A percentile compares a stretch with the other conserved stretches of the same genome.
Evolutionary conservation across 2,113 vertebrate species (phyloP).

Genomic region (Nicator chloris): DNA sequence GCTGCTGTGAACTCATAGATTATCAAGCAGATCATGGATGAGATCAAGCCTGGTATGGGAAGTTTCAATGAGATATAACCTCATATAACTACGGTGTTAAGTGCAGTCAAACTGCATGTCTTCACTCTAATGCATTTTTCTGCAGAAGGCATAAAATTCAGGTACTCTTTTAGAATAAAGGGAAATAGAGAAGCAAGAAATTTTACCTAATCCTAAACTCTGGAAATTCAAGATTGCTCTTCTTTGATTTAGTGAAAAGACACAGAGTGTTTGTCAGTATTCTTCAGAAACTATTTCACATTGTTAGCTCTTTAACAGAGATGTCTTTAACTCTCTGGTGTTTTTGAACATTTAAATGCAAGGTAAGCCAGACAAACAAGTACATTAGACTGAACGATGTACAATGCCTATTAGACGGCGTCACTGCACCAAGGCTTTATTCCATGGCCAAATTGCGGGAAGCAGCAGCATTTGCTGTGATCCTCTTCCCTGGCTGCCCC

Average conservation of each 20-base stretch:
- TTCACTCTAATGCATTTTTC: neutral
- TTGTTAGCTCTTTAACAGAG: neutral
- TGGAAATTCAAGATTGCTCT: neutral
- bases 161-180: neutral
- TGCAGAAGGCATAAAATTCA: neutral
- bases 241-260: neutral
- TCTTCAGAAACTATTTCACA: neutral
- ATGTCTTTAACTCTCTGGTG: neutral
- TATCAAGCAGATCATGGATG: neutral
- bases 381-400: neutral
- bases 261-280: neutral
- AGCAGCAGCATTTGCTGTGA: neutral
- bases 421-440: neutral
- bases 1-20: neutral
- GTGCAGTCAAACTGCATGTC: neutral
- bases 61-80: neutral
- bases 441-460: neutral
- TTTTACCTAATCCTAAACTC: neutral
- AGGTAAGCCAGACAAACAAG: neutral
- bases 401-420: accelerated
- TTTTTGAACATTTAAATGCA: neutral
- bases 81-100: neutral
- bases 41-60: neutral
- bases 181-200: neutral
- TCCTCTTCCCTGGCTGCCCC: neutral